Evolutionary conservation across 1,140 invertebrate species (phyloP).

Genomic region (Nylanderia fulva): DNA sequence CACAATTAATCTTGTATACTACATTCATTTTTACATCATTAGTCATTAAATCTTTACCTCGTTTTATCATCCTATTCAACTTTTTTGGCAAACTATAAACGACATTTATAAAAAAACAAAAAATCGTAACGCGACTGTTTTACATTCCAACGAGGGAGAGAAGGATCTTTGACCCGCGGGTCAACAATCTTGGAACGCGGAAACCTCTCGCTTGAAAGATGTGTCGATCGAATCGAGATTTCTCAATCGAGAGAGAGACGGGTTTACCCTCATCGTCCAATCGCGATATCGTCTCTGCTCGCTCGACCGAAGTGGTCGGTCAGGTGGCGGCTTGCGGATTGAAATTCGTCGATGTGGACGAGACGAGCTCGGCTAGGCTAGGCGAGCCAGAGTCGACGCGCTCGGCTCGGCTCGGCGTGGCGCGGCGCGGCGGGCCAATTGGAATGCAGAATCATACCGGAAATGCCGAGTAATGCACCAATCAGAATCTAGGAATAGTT

Average conservation of each 20-base stretch:
- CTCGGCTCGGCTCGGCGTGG: conserved; percentile 6
- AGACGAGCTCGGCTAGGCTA: too few species aligned
- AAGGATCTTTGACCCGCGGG: not conserved
- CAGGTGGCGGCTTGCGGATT: conserved; percentile 68
- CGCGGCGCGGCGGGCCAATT: conserved; percentile 80
- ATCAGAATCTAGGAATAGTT: conserved; percentile 86
- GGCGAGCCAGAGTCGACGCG: conserved; percentile 20
- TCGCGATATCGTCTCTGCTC: conserved; percentile 8
- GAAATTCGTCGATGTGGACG: conserved; percentile 72
- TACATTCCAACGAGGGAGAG: not conserved
- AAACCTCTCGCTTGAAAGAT: conserved; percentile 20
- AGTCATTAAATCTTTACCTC: too few species aligned
- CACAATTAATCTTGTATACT: too few species aligned
- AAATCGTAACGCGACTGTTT: not conserved
- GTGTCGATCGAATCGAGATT: conserved; percentile 31
- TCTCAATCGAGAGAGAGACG: not conserved
- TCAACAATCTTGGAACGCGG: conserved; percentile 18
- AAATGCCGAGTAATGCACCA: conserved; percentile 86
- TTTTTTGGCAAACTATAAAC: too few species aligned
- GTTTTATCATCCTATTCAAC: too few species aligned
- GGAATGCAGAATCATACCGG: conserved; percentile 86
- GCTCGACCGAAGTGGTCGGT: conserved; percentile 37
- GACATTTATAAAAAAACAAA: too few species aligned
- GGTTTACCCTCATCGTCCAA: conserved; percentile 22
- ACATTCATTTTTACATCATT: too few species aligned